Conservation (phyloP, 1,140 invertebrate species). For the Drosophila neocordata region DNA sequence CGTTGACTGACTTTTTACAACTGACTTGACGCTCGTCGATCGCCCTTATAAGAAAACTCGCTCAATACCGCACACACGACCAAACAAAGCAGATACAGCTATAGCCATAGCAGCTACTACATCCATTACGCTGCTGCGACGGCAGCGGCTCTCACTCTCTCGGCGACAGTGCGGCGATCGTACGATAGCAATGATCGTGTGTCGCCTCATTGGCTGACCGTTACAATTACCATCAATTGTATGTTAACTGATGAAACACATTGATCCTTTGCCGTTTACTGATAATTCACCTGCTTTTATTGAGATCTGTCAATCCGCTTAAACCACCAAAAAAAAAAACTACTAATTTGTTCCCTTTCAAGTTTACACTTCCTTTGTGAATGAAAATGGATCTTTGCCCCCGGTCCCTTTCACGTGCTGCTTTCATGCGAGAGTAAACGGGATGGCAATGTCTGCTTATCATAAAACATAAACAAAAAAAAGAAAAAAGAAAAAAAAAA, state of each 20-base stretch:
- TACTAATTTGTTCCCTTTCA: conserved; percentile 11
- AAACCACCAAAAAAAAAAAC: too few relatives aligned
- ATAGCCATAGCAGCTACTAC: background rate
- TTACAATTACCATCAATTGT: conserved; percentile 8
- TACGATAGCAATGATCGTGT: conserved; percentile 38
- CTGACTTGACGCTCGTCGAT: conserved; percentile 55
- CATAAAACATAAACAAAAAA: conserved; percentile 39
- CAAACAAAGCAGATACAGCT: background rate
- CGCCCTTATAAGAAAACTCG: conserved; percentile 75
- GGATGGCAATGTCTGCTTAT: conserved; percentile 41
- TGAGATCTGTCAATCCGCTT: background rate
- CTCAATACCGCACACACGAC: conserved; percentile 46
- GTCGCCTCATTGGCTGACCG: background rate
- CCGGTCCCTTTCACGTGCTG: conserved; percentile 17
- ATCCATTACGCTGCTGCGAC: background rate
- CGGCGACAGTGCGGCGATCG: conserved; percentile 40
- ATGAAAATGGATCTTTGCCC: conserved; percentile 47
- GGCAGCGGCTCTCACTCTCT: conserved; percentile 33
- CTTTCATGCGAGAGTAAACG: conserved; percentile 23
- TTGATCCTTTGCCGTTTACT: background rate
- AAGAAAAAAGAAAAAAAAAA: conserved; percentile 15
- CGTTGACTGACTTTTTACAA: conserved; percentile 56
- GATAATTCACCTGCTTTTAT: background rate
- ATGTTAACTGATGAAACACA: conserved; percentile 3
- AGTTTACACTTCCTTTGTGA: conserved; percentile 13